phyloP scores from a whole-genome alignment of 2,888 invertebrate genomes.

The Zelleria hepariella region DNA sequence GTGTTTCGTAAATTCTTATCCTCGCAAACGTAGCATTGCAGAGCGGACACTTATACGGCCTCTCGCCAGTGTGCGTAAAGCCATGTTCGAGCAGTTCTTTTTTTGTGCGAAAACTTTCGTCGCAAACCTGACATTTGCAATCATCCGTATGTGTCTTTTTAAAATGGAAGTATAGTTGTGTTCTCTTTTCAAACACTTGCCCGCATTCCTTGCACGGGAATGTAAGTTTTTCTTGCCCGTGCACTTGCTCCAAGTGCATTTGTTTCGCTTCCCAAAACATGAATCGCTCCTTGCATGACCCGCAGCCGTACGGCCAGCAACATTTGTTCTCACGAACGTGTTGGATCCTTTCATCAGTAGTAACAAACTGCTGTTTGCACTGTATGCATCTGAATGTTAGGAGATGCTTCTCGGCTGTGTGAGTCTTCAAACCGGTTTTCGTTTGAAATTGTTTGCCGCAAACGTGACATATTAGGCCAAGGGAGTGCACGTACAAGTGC shows the following conservation, averaged over 20 bases:
- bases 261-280: constrained; percentile 14
- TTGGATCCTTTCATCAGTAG: constrained; percentile 51
- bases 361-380: constrained; percentile 49
- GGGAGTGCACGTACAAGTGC: constrained; percentile 54
- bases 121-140: constrained; percentile 17
- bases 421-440: constrained; percentile 42
- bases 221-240: constrained; percentile 8
- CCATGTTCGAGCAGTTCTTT: constrained; percentile 17
- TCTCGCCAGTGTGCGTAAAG: not conserved
- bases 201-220: constrained; percentile 15
- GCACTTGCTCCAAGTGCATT: constrained; percentile 15
- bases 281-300: constrained; percentile 16
- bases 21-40: not conserved
- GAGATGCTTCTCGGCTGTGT: constrained; percentile 50
- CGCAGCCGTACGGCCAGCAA: constrained; percentile 14
- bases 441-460: constrained; percentile 57
- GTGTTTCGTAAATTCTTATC: not conserved
- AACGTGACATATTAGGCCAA: constrained; percentile 52
- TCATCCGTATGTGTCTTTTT: constrained; percentile 17
- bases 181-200: constrained; percentile 11
- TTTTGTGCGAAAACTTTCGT: constrained; percentile 12
- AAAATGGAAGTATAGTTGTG: constrained; percentile 17
- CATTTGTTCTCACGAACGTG: constrained; percentile 43
- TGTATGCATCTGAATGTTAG: constrained; percentile 41
- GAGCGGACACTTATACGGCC: not conserved